Conservation (phyloP, 2,797 vertebrate genomes). For the Babyrousa celebensis region DNA sequence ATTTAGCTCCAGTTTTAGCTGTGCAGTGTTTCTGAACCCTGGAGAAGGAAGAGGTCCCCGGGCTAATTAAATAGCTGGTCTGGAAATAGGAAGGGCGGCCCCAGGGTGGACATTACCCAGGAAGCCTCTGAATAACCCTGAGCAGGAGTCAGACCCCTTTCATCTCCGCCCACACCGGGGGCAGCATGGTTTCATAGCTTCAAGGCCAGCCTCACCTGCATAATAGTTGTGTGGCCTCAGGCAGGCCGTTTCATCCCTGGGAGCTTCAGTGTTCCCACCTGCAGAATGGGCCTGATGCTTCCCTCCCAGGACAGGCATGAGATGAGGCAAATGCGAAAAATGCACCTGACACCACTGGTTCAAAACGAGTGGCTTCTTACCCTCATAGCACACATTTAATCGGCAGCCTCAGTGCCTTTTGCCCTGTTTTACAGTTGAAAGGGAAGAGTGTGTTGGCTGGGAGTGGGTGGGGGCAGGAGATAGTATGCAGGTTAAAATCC, state of each 20-base stretch:
- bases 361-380: background rate
- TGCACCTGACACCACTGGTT: background rate
- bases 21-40: background rate
- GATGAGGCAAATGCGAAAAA: background rate
- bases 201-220: background rate
- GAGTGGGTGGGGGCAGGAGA: background rate
- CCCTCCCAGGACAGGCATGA: background rate
- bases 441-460: background rate
- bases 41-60: background rate
- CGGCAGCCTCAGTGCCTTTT: background rate
- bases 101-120: background rate
- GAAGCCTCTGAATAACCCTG: background rate
- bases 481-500: background rate
- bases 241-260: background rate
- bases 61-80: conserved; percentile 49
- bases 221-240: background rate
- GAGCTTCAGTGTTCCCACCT: conserved; percentile 15
- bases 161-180: background rate
- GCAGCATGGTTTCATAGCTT: background rate
- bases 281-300: background rate
- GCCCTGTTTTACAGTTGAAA: background rate
- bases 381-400: background rate
- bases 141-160: background rate
- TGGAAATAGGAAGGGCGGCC: background rate
- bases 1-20: conserved; percentile 18